Base-by-base conservation (phyloP, 2,888 invertebrate species). In the Drosophila aldrichi region DNA sequence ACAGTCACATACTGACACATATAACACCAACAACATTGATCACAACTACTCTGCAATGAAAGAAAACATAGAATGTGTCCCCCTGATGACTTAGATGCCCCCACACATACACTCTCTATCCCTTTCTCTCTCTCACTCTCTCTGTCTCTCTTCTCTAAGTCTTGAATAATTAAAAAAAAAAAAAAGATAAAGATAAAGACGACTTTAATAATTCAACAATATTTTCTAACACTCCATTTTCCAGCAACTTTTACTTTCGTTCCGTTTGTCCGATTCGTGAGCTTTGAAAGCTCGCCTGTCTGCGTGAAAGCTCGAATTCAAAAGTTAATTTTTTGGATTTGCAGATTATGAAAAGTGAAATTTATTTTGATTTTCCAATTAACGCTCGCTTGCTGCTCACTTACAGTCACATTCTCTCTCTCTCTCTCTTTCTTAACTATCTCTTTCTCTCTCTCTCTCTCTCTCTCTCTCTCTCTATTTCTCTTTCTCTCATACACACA, bases 391-490 rank as follows among this genome's bases (percentile, higher is more conserved):
- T 72, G 54, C 62, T 67, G 72, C 64, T 77, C 80, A 71, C 49
- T 68, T 72, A 64, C 46, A 69, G 60, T 76, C 69, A 69, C 73
- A 59, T 65, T 54, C 52, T 69, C 61, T 70, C 65, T 72, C 64
- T 63, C 61, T 86, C 51, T 87, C 61, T 82, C 76, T 81, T 69
- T 75, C 66, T 84, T 74, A 64, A 74, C 84, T 88, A 49, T 85
- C 73, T 86, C 58, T 82, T 57, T 85, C 68, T 82, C 61, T 82
- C 68, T 86, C 70, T 83, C 18, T 57, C 29, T 73, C 64, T 82
- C 59, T 84, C 60, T 79, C 52, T 79, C 54, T 79, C 55, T 74
- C 20, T 22, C 20, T n/a, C n/a, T n/a, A 49, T 74, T 48, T 64
- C 61, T 79, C 44, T 74, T 44, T 76, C 65, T 63, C 77, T 69